Evolutionary conservation across 2,888 invertebrate genomes (phyloP), one percentile per base, ranked within the genome.

Genomic region (Sinhomidia bicolor): DNA sequence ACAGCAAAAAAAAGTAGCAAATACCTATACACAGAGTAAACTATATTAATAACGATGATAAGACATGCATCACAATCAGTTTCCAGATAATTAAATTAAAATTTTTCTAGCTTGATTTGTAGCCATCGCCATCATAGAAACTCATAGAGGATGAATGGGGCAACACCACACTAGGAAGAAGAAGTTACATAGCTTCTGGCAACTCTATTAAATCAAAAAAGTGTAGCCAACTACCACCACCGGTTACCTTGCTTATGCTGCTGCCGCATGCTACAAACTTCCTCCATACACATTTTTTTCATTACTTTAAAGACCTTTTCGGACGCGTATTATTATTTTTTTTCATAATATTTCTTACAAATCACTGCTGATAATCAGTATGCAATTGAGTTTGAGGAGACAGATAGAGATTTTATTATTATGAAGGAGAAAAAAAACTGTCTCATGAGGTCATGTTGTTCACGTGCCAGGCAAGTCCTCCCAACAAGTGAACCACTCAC

Each of bases 361-460:
- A 62, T 29, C 29, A 14, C 29, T 62, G 1, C 17, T 65, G 14
- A 17, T 36, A 36, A 36, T 36, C 36, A 36, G 36, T 36, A 36
- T 65, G 23, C 17, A 65, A 12, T 65, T 36, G 12, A 62, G 12
- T 26, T 14, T n/a, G n/a, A n/a, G n/a, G n/a, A n/a, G n/a, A n/a
- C n/a, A 26, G 29, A 2, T 23, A 29, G 62, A 26, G 0, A 51
- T 26, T 74, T 74, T 47, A n/a, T n/a, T n/a, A n/a, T n/a, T n/a
- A 74, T 62, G 44, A 60, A 23, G 41, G 20, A 80, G 26, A 23
- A 71, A 23, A 44, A 23, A 71, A 23, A 65, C 81, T 71, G 71
- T 83, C 83, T 71, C 71, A 83, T 54, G 83, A 76, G 83, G 83
- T 83, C 83, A 83, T 20, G 62, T 29, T 26, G 74, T 60, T 84